Evolutionary conservation across 2,888 invertebrate genomes (phyloP).

Genomic region (Arge pagana): DNA sequence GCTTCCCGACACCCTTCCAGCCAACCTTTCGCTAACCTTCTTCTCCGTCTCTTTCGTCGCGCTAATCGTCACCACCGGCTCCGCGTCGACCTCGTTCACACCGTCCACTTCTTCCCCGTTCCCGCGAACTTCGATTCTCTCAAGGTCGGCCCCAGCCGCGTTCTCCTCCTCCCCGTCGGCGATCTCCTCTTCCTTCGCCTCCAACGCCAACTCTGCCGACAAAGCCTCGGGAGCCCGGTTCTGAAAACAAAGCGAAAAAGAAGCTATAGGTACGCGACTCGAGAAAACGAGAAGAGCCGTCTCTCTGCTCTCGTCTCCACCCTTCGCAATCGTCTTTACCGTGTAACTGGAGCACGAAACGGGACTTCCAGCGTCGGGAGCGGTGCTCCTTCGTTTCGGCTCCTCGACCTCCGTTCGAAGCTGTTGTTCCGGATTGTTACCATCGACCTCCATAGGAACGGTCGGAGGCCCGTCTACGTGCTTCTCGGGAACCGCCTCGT

Average conservation of each 20-base stretch:
- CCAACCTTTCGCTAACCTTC: slow-evolving; percentile 49
- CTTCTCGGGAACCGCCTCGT: too few species aligned
- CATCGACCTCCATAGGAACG: slow-evolving; percentile 11
- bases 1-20: slow-evolving; percentile 28
- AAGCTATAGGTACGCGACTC: neutral
- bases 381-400: neutral
- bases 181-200: slow-evolving; percentile 33
- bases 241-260: neutral
- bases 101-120: neutral
- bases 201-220: slow-evolving; percentile 33
- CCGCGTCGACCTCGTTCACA: slow-evolving; percentile 26
- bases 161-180: slow-evolving; percentile 13
- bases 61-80: slow-evolving; percentile 34
- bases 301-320: neutral
- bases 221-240: neutral
- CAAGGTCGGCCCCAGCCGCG: slow-evolving; percentile 10
- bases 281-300: neutral
- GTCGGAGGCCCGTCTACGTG: too few species aligned
- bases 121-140: neutral
- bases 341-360: neutral
- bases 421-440: neutral
- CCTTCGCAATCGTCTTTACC: neutral
- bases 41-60: slow-evolving; percentile 39
- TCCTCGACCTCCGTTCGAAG: slow-evolving; percentile 14
- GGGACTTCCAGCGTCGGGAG: neutral